Base-by-base conservation (phyloP, 2,113 vertebrate species). In the Colistium nudipinnis region DNA sequence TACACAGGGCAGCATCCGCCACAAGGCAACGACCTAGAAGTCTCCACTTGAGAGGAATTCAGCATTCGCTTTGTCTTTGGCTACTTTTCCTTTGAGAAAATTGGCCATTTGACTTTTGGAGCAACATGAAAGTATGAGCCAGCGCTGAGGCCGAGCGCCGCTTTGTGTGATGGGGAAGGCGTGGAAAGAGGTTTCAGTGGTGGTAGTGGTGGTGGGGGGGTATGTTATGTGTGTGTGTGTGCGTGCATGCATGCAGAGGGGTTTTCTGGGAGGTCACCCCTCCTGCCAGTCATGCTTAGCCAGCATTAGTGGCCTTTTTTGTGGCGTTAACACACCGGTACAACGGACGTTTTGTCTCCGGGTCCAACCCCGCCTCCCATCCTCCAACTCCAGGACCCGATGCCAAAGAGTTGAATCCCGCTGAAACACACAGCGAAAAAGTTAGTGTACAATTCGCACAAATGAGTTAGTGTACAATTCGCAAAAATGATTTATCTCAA, bases 281-380 rank as follows among this genome's bases (percentile, higher is more conserved):
- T 88, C 89, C 89, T 93, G 91, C 90, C 92, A 93, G 89, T 92
- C 92, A 93, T 88, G 90, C 92, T 93, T 93, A 92, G 79, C 75
- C 80, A 82, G 87, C 87, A 92, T 92, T 93, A 92, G 89, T 33
- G 70, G 87, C 87, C 84, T 79, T 80, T 91, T 90, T 84, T 76
- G 82, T 56, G 70, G 88, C 87, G 84, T 90, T 91, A 91, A 92
- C 90, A 85, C 86, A 70, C 67, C 80, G 81, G 71, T 89, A 92
- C 91, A 92, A 90, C 81, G 73, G 83, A 20, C 63, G 83, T 90
- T 92, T 92, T 93, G 91, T 93, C 77, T 82, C 41, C 2, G 7
- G 48, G 78, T 56, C 55, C 13, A 52, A 83, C 71, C 70, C 83
- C 48, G 19, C 81, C 81, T 56, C 82, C 73, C 78, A 57, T 70